Evolutionary conservation across 2,888 invertebrate species (phyloP), one percentile per base, ranked within the genome.

Genomic region (Hylaea fasciaria): DNA sequence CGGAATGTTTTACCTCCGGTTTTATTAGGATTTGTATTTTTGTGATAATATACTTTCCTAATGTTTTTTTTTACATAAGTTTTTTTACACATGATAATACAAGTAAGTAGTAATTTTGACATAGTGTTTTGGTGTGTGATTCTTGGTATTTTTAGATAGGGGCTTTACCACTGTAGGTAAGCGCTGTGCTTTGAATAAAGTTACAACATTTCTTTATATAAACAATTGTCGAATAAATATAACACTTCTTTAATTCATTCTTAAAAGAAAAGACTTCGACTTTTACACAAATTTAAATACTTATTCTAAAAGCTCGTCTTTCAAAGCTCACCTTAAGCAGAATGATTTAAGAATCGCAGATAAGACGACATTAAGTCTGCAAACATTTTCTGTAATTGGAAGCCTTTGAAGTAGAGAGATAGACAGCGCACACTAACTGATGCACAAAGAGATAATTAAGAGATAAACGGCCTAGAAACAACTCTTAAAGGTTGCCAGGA

Each of bases 351-450:
- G 62, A 72, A 63, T 71, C 62, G 54, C 59, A 75, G 74, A 75
- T 78, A 77, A 80, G 69, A 74, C 70, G 74, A 77, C 76, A 76
- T 73, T 77, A 70, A 74, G 69, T 69, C 68, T 73, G 70, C 72
- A 73, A 76, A 76, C 73, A 74, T 74, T 74, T 70, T 65, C 53
- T 59, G 65, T 70, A 67, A 69, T 67, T 67, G 65, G 62, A 61
- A 62, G 50, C 69, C 74, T 77, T 77, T 77, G 72, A 73, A 73
- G 69, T 75, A 68, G 52, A 67, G 63, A 57, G 57, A 61, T 75
- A 68, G 52, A 67, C 62, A 57, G 57, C 56, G 61, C 61, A 62
- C 71, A 68, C 62, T 64, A 62, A 49, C 52, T 63, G 58, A 68
- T 74, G 69, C 69, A 73, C 73, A 73, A 73, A 75, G 73, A 73